Evolutionary conservation across 2,113 vertebrate genomes (phyloP), one percentile per base, ranked within the genome.

Genomic region (Chionis minor): DNA sequence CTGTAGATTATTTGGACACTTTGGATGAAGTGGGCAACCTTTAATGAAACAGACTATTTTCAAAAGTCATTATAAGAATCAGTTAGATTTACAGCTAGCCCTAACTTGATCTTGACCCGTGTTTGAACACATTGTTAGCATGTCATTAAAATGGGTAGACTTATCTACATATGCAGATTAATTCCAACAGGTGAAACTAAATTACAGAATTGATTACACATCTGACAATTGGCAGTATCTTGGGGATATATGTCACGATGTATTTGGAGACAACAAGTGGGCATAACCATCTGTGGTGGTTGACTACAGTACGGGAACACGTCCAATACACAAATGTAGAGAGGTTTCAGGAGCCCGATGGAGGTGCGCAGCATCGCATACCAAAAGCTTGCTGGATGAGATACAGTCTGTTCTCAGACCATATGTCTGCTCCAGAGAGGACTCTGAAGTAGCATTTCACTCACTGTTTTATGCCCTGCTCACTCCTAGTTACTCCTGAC

Each of bases 131-230:
- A 51, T 55, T 23, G 11, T 70, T 52, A 87, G 47, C 23, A 35
- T 8, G 19, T 19, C 58, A 90, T 40, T 83, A 74, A 90, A 88
- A 67, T 12, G 16, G 33, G 20, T 32, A 81, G 38, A 72, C 19
- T 18, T 55, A 75, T 12, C 59, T 54, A 52, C 81, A 71, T 45
- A 59, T 8, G 45, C 45, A 90, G 18, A 74, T 72, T 33, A 52
- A 59, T 56, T 92, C 54, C 81, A 91, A 42, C 14, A 89, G 74
- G 74, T 86, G 65, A 92, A 72, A 88, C 42, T 35, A 78, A 83
- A 67, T 45, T 40, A 49, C 61, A 83, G 26, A 74, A 74, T 2
- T 78, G 38, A 84, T 67, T 81, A 24, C 0, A 2, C 14, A 30
- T 15, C 6, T n/a, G 63, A 74, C 42, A 81, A 51, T 10, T 58